phyloP scores from a whole-genome alignment of 1,140 invertebrate genomes.

The Drosophila nigrodunni region DNA sequence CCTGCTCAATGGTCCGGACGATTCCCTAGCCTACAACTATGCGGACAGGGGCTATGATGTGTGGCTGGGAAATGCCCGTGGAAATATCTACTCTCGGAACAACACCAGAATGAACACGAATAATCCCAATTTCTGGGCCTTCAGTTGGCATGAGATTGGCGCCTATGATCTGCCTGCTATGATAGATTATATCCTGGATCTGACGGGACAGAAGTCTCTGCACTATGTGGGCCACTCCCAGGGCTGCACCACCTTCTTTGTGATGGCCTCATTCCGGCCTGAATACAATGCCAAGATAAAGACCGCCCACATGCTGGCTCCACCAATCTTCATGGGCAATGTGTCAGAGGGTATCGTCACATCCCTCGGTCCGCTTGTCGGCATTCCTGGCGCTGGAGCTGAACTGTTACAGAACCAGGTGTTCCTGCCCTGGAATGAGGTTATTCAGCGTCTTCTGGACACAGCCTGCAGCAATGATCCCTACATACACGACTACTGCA shows the following conservation, averaged over 20 bases:
- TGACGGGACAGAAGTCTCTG: constrained; percentile 86
- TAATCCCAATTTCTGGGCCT: constrained; percentile 87
- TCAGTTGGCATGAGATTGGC: constrained; percentile 89
- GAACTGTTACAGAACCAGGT: constrained; percentile 65
- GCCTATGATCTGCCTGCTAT: constrained; percentile 88
- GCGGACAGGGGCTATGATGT: constrained; percentile 91
- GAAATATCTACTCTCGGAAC: constrained; percentile 88
- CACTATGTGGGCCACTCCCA: constrained; percentile 89
- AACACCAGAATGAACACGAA: constrained; percentile 86
- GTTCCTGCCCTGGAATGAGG: constrained; percentile 63
- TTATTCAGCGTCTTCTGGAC: constrained; percentile 63
- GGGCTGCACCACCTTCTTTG: constrained; percentile 86
- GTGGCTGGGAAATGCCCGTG: constrained; percentile 87
- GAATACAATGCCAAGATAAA: constrained; percentile 87
- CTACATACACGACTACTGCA: constrained; percentile 58
- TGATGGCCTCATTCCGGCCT: constrained; percentile 85
- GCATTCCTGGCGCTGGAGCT: constrained; percentile 48
- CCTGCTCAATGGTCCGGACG: constrained; percentile 88
- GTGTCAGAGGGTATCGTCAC: constrained; percentile 85
- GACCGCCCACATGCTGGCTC: constrained; percentile 86
- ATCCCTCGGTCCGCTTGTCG: constrained; percentile 30
- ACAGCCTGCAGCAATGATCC: constrained; percentile 65
- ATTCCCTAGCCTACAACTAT: constrained; percentile 86
- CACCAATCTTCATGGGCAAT: constrained; percentile 86
- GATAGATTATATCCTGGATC: constrained; percentile 88